A percentile compares a stretch with the other conserved stretches of the same genome.
These are phyloP conservation scores for Abrostola tripartita DNA, from an alignment of 2,888 invertebrate genomes.

Conservation along the genomic window DNA sequence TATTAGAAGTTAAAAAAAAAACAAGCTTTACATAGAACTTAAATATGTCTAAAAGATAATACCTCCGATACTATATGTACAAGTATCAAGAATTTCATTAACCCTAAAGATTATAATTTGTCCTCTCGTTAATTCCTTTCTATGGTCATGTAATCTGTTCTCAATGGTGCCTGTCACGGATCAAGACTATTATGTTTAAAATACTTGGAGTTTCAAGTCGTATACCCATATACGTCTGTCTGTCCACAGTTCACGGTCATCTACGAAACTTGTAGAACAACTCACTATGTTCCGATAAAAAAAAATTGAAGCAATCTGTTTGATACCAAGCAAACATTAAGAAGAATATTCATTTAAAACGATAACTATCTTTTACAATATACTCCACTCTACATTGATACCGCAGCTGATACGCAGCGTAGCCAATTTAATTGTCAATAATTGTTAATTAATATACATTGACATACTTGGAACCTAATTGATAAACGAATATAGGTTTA, in stretches of 20 bases:
- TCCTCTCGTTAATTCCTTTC: conserved; percentile 19
- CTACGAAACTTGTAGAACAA: conserved; percentile 40
- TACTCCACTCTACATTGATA: conserved; percentile 1
- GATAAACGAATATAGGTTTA: conserved; percentile 19
- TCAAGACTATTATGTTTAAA: conserved; percentile 34
- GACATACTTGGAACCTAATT: conserved; percentile 31
- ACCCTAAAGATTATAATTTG: conserved; percentile 4
- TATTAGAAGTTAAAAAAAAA: no score
- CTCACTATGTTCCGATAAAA: conserved; percentile 16
- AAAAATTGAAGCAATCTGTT: conserved; percentile 4
- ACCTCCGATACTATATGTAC: no score
- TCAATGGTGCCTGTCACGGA: conserved; percentile 27
- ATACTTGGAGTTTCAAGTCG: conserved; percentile 47
- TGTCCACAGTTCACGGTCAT: conserved; percentile 45
- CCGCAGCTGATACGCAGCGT: conserved; percentile 1
- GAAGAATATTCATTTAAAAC: background rate
- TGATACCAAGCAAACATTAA: background rate
- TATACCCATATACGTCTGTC: conserved; percentile 43
- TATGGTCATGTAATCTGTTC: conserved; percentile 37
- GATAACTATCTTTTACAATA: conserved; percentile 12
- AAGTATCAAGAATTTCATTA: background rate
- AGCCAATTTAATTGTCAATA: conserved; percentile 31
- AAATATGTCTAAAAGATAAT: no score
- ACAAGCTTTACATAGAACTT: no score
- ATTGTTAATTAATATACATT: conserved; percentile 41